phyloP scores from a whole-genome alignment of 2,113 vertebrate species.

The Brachypodius melanocephalos region DNA sequence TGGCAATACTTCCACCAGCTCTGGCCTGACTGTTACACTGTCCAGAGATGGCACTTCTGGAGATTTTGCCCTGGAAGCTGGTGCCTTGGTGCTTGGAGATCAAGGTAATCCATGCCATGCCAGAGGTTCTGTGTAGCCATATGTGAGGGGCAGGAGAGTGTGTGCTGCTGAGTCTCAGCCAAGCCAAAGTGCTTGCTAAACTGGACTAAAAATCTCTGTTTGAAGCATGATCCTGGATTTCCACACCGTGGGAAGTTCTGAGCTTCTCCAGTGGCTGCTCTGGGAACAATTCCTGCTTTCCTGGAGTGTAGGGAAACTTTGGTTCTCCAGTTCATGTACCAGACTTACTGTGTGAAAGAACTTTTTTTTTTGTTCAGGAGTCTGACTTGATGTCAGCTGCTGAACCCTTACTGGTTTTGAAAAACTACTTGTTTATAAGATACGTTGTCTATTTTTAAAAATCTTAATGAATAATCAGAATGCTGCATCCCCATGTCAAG shows the following conservation, averaged over 20 bases:
- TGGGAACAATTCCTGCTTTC: neutral
- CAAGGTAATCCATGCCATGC: constrained; percentile 79
- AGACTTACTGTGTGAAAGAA: neutral
- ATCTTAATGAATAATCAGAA: no score
- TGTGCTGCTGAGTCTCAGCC: neutral
- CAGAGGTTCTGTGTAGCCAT: neutral
- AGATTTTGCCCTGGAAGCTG: constrained; percentile 94
- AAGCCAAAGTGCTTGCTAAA: neutral
- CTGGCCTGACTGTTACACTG: constrained; percentile 93
- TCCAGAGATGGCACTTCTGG: constrained; percentile 88
- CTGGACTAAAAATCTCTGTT: neutral
- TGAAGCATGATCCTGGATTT: neutral
- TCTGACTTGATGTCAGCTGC: neutral
- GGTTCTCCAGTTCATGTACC: neutral
- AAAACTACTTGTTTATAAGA: neutral
- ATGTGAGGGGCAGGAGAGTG: neutral
- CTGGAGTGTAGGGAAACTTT: neutral
- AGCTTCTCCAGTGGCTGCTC: neutral
- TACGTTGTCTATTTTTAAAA: neutral
- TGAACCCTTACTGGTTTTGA: neutral
- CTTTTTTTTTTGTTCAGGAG: neutral
- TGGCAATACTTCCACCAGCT: constrained; percentile 93
- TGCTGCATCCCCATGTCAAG: neutral
- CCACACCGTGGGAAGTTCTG: neutral
- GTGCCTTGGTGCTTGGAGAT: constrained; percentile 93